A percentile compares a stretch with the other conserved stretches of the same genome.
phyloP scores from a whole-genome alignment of 2,797 vertebrate genomes.

The Enteromius afrohamiltoni region DNA sequence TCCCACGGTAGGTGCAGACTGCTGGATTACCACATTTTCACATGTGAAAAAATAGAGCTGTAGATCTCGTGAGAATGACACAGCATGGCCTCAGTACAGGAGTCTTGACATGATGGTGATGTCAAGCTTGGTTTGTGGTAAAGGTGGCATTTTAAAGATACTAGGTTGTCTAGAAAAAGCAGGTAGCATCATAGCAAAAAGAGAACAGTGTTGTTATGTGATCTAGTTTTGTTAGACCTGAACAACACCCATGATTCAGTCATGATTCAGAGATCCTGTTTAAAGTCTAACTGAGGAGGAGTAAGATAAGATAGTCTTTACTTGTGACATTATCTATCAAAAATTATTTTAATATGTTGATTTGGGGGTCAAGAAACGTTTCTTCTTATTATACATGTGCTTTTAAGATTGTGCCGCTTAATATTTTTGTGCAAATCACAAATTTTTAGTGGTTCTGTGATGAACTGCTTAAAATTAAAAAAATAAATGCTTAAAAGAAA shows the following conservation, averaged over 20 bases:
- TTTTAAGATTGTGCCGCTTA: background rate
- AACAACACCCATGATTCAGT: background rate
- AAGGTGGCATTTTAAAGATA: background rate
- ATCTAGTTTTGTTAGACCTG: constrained; percentile 1
- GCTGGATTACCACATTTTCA: constrained; percentile 18
- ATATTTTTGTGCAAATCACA: background rate
- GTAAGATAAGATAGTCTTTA: constrained; percentile 11
- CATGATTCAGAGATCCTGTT: background rate
- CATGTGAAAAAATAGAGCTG: background rate
- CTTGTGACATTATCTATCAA: background rate
- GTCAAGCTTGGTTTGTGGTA: background rate
- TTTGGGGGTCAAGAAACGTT: background rate
- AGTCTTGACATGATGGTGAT: background rate
- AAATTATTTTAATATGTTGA: background rate
- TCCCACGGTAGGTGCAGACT: background rate
- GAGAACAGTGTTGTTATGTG: background rate
- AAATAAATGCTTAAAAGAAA: background rate
- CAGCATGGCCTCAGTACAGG: background rate
- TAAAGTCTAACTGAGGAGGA: constrained; percentile 12
- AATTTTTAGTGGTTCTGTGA: background rate
- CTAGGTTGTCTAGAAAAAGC: constrained; percentile 5
- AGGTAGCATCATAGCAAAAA: background rate
- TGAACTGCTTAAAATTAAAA: background rate
- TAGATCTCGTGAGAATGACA: background rate
- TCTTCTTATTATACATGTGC: background rate